Conservation (phyloP, 23 tunicate species). For the Aplidium turbinatum region DNA sequence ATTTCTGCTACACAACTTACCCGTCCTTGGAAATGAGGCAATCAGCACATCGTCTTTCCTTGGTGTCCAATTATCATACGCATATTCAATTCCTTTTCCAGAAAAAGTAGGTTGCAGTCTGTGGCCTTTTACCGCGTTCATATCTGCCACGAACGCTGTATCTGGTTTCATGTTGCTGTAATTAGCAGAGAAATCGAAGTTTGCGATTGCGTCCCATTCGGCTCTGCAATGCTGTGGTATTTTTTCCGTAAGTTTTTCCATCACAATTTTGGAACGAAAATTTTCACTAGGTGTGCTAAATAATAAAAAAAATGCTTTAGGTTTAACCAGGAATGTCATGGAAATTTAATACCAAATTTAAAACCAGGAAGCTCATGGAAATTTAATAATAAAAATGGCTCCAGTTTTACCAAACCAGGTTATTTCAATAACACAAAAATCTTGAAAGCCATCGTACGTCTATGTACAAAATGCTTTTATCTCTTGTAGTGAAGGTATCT, state of each 20-base stretch:
- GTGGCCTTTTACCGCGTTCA: slow-evolving; percentile 45
- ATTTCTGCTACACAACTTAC: slow-evolving; percentile 33
- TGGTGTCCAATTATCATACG: slow-evolving; percentile 66
- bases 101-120: slow-evolving; percentile 55
- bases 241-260: slow-evolving; percentile 37
- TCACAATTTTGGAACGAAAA: too few species aligned
- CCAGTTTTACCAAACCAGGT: too few species aligned
- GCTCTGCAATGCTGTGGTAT: slow-evolving; percentile 35
- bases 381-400: too few species aligned
- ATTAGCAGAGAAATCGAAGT: slow-evolving; percentile 31
- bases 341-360: too few species aligned
- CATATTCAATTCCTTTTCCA: slow-evolving; percentile 47
- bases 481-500: too few species aligned
- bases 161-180: not conserved
- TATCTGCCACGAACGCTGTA: slow-evolving; percentile 6
- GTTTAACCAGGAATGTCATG: too few species aligned
- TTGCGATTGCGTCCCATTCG: slow-evolving; percentile 35
- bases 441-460: too few species aligned
- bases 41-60: slow-evolving; percentile 48
- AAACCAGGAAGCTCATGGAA: too few species aligned
- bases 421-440: too few species aligned
- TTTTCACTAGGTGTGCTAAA: too few species aligned
- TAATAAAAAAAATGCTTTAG: too few species aligned
- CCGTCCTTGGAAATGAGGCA: slow-evolving; percentile 73
- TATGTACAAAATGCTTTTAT: too few species aligned